phyloP scores from a whole-genome alignment of 1,140 invertebrate genomes.

The Antheraea mylitta region DNA sequence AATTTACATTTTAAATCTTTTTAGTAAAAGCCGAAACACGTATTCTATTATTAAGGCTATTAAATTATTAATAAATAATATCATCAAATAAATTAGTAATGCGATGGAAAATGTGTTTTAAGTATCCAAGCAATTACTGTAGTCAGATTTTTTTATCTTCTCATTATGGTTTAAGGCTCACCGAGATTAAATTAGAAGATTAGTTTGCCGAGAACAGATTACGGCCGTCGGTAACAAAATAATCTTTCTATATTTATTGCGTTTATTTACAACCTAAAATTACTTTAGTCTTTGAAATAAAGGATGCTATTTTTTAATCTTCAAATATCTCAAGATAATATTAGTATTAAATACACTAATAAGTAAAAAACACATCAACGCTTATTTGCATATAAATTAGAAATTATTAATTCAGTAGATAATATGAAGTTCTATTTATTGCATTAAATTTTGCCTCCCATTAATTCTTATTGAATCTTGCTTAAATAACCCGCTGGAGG shows the following conservation, averaged over 20 bases:
- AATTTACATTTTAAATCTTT: too few relatives aligned
- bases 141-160: slow-evolving; percentile 54
- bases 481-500: not conserved
- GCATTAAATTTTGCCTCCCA: too few relatives aligned
- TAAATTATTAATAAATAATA: not conserved
- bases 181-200: slow-evolving; percentile 48
- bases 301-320: not conserved
- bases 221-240: slow-evolving; percentile 15
- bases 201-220: slow-evolving; percentile 27
- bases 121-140: slow-evolving; percentile 47
- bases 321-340: not conserved
- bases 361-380: too few relatives aligned
- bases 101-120: slow-evolving; percentile 38
- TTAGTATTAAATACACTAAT: too few relatives aligned
- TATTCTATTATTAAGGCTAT: too few relatives aligned
- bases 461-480: not conserved
- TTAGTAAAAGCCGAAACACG: too few relatives aligned
- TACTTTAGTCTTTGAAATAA: not conserved
- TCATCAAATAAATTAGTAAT: not conserved
- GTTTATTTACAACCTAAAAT: not conserved
- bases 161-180: slow-evolving; percentile 47
- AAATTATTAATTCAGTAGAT: too few relatives aligned
- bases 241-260: slow-evolving; percentile 1
- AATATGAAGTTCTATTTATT: too few relatives aligned
- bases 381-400: too few relatives aligned